Evolutionary conservation across 2,888 invertebrate genomes (phyloP), one percentile per base, ranked within the genome.

Genomic region (Cataglyphis altisquamis): DNA sequence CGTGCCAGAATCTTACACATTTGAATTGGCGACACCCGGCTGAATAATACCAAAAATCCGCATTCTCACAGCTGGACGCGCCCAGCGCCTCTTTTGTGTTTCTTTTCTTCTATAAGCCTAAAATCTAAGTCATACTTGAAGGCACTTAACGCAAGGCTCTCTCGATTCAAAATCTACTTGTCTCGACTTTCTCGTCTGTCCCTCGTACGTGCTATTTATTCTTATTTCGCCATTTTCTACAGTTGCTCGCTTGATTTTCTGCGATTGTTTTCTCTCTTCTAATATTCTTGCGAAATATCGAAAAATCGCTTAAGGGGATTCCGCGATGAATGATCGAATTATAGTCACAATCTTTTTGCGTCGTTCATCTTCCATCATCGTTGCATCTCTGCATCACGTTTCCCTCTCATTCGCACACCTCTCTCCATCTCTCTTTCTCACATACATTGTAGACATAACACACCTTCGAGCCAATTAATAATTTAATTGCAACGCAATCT

Each of bases 131-230:
- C 93, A 93, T 94, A 94, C 92, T 94, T 94, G 92, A 94, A 94
- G 94, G 94, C 94, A 94, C 94, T 94, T 94, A 94, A 94, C 93
- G 93, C 94, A 94, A 94, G 94, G 94, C 94, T 94, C 92, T 93
- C 94, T 93, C 93, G 93, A 91, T 94, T 94, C 91, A 90, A 91
- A 94, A 93, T 91, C 92, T 92, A 91, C 91, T 89, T 89, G 89
- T 91, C 52, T 90, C 86, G 66, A 84, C 77, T 84, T 81, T 84
- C 73, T 84, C 87, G 84, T 83, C 83, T 84, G 82, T 70, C 84
- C 83, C 87, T 88, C 90, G 84, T 89, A 84, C 87, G 84, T 86
- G 88, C 87, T 90, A 80, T 83, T 88, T 89, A 82, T 83, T 75
- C 70, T 48, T 64, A 74, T 62, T 81, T 82, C 66, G 82, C 60